Conservation (phyloP, 2,797 vertebrate genomes). For the Vultur gryphus region DNA sequence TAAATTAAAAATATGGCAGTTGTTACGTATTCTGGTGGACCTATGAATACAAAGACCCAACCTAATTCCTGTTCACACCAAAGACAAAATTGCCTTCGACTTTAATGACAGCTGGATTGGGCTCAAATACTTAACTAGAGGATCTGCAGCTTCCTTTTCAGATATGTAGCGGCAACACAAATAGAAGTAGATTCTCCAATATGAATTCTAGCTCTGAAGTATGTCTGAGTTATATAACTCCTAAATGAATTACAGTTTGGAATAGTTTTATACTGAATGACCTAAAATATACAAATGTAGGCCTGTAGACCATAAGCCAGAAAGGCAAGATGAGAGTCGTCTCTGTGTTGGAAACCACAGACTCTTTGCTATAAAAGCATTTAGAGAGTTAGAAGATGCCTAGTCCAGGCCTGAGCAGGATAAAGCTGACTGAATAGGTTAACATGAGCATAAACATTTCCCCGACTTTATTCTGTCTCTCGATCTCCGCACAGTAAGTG, state of each 20-base stretch:
- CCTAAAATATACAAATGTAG: background rate
- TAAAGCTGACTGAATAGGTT: constrained; percentile 57
- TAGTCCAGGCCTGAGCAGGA: constrained; percentile 2
- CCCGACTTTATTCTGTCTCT: constrained; percentile 32
- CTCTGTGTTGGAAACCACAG: constrained; percentile 18
- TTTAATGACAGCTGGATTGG: background rate
- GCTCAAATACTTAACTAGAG: background rate
- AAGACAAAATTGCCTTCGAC: background rate
- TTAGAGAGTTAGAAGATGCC: constrained; percentile 41
- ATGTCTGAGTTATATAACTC: background rate
- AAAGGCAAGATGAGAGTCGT: background rate
- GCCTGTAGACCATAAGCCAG: background rate
- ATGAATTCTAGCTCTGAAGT: background rate
- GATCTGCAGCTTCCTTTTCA: background rate
- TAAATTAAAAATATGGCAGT: background rate
- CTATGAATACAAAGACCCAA: background rate
- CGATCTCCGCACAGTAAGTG: background rate
- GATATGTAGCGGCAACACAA: background rate
- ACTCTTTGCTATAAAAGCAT: constrained; percentile 21
- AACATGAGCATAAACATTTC: constrained; percentile 1
- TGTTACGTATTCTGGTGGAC: background rate
- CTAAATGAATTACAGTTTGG: constrained; percentile 33
- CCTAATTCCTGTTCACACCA: background rate
- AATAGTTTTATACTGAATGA: background rate
- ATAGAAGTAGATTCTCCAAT: constrained; percentile 5